phyloP scores from a whole-genome alignment of 2,113 vertebrate genomes.

The Egretta garzetta region DNA sequence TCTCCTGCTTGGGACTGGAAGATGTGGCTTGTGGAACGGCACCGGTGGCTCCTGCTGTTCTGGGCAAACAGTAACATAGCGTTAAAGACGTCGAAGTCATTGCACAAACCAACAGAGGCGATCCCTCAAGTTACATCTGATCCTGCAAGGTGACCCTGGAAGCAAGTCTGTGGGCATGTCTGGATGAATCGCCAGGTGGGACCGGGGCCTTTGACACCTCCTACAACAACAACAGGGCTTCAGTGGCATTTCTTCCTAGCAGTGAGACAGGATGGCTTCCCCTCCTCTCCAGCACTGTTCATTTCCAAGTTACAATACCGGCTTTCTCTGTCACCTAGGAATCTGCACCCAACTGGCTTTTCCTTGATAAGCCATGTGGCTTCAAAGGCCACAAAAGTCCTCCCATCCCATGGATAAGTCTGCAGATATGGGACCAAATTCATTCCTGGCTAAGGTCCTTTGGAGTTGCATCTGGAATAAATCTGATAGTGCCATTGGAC shows the following conservation, averaged over 20 bases:
- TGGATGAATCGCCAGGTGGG: neutral
- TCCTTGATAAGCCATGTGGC: neutral
- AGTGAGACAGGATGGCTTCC: neutral
- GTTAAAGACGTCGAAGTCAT: neutral
- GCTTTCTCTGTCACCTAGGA: neutral
- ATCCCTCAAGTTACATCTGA: neutral
- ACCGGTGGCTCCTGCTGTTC: neutral
- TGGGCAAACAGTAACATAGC: neutral
- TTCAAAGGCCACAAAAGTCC: neutral
- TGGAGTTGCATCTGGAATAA: neutral
- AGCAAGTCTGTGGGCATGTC: neutral
- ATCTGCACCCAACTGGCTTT: neutral
- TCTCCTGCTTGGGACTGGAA: neutral
- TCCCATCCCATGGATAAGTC: neutral
- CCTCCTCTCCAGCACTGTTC: neutral
- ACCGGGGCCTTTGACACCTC: neutral
- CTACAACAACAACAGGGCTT: neutral
- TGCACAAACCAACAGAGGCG: neutral
- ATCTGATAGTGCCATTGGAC: neutral
- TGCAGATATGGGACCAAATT: neutral
- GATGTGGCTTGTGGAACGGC: neutral
- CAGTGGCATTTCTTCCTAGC: neutral
- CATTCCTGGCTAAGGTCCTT: neutral
- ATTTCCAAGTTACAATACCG: neutral
- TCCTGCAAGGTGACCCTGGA: neutral